Evolutionary conservation across 2,888 invertebrate genomes (phyloP), one percentile per base, ranked within the genome.

Genomic region (Macaria liturata): DNA sequence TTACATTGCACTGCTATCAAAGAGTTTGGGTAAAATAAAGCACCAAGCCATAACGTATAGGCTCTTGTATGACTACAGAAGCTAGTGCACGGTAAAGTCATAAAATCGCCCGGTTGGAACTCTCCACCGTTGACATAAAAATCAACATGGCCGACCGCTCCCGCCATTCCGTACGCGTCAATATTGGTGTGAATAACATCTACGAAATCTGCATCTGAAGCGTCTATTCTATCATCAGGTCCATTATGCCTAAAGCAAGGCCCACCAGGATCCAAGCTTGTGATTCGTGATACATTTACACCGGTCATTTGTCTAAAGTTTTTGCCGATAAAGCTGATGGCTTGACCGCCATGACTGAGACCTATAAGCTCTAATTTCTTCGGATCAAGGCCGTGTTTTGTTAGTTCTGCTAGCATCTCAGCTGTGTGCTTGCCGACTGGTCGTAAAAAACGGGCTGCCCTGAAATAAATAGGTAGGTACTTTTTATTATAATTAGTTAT

Each of bases 81-180:
- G 9, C 9, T 42, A 1, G 54, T 55, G 48, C 75, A 75, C 0
- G 66, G 65, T 0, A 68, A 1, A 54, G 56, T 62, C 6, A 52
- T 45, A 0, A 69, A 8, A 30, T 69, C 67, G 0, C 53, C 58
- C 0, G 61, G 59, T 49, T 76, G 76, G 47, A 39, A 70, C 42
- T 75, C 76, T 3, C 75, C 75, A 0, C 75, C 75, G 53, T 75
- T 75, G 3, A 76, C 63, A 49, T 75, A 76, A 32, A 71, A 72
- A 46, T 69, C 65, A 0, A 74, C 64, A n/a, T 74, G 75, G 0
- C 75, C 78, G 9, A 42, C 42, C 9, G 42, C 3, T 0, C 60
- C 55, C 0, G 67, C 65, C 50, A 74, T 69, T 0, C 75, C 75
- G 7, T 52, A 68, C 0, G 59, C 68, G 8, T 72, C 70, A 0